Conservation (phyloP, 2,113 vertebrate genomes). For the Oxyruncus cristatus region DNA sequence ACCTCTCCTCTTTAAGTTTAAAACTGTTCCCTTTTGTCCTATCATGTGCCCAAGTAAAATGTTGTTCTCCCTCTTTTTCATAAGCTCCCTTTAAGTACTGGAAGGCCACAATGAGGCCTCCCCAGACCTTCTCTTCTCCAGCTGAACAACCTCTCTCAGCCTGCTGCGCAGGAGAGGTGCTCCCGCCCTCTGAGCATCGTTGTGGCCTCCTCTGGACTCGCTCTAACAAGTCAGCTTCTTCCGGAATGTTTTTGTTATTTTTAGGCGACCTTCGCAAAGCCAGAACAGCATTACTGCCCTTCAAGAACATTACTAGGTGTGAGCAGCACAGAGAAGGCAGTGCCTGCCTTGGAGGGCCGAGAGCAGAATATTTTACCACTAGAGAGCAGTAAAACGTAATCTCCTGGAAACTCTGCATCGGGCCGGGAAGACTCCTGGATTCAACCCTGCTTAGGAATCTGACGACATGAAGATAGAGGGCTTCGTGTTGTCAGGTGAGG, state of each 20-base stretch:
- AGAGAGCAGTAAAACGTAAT: slow-evolving; percentile 35
- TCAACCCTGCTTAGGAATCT: accelerated
- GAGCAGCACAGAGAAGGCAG: neutral
- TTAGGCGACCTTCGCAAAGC: neutral
- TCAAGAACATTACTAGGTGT: neutral
- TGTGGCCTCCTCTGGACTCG: neutral
- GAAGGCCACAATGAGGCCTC: neutral
- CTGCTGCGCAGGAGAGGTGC: neutral
- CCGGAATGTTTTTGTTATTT: neutral
- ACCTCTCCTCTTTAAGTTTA: neutral
- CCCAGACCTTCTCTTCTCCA: neutral
- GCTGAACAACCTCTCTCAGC: neutral
- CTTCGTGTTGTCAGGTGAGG: accelerated
- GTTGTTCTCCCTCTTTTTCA: neutral
- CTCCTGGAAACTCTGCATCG: accelerated
- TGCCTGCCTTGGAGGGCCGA: neutral
- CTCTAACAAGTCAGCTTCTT: neutral
- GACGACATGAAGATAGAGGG: neutral
- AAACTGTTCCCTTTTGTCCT: neutral
- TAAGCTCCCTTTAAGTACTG: neutral
- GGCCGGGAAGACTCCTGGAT: accelerated
- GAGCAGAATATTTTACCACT: neutral
- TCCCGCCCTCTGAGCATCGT: neutral
- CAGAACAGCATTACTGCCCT: neutral
- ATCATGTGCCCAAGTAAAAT: neutral